Conservation (phyloP, 1,140 invertebrate species). For the Brachionus paranguensis region DNA sequence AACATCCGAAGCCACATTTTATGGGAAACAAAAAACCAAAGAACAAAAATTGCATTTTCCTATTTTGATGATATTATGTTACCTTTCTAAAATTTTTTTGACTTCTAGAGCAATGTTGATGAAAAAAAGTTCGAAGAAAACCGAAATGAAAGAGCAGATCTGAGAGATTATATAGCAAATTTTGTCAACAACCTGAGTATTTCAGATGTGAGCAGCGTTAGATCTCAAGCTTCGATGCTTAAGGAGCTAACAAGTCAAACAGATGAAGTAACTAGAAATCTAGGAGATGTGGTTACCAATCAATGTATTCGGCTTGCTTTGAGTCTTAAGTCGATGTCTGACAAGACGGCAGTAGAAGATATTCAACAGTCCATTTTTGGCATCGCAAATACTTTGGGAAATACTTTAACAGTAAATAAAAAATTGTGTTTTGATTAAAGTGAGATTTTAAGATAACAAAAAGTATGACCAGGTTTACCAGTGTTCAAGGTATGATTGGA, state of each 20-base stretch:
- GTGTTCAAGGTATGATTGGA: no score
- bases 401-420: conserved; percentile 1
- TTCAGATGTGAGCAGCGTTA: neutral
- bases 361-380: neutral
- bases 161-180: conserved; percentile 9
- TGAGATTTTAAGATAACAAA: no score
- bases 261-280: conserved; percentile 28
- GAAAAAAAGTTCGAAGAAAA: neutral
- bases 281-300: neutral
- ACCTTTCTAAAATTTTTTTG: neutral
- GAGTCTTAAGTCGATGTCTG: neutral
- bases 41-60: no score
- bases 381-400: neutral
- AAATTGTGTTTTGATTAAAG: neutral
- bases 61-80: no score
- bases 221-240: conserved; percentile 2
- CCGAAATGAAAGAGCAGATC: conserved; percentile 24
- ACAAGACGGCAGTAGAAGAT: neutral
- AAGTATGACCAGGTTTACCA: no score
- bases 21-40: no score
- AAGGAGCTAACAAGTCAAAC: neutral
- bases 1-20: no score
- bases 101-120: neutral
- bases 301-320: neutral
- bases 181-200: conserved; percentile 2